Base-by-base conservation (phyloP, 2,113 vertebrate species). In the Larimichthys polyactis region DNA sequence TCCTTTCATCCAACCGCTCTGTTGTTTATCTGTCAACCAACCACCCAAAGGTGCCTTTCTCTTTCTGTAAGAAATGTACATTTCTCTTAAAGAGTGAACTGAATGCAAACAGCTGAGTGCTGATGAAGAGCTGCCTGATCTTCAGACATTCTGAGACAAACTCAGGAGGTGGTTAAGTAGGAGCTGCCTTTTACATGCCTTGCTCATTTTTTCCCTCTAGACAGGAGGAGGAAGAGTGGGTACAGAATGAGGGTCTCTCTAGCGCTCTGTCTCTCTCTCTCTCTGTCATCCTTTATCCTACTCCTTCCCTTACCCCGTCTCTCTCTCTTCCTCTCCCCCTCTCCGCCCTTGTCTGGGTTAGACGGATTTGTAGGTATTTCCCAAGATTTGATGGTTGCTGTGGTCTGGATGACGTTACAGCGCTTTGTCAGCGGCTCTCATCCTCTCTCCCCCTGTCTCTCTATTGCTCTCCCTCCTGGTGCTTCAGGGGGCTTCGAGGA, bases 291-390 rank as follows among this genome's bases (percentile, higher is more conserved):
- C 48, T 48, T 70, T 44, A 22, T 36, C 52, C 29, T 20, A 3
- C n/a, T 46, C 54, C 69, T 40, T 49, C 40, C 36, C 14, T 58
- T 17, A 20, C 22, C 17, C 24, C 19, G 36, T 76, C 59, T 82
- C 58, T 40, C 44, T 58, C 11, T 40, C 36, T 40, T 29, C 27
- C 24, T 36, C 68, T 65, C 54, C 32, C 43, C 27, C 36, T 52
- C 68, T 43, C 17, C 16, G 32, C 55, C 40, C 77, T 60, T 80
- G 60, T 76, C 55, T 64, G 62, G 48, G 16, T 62, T 10, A 76
- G 32, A 49, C 62, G 79, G 75, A 75, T 72, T 88, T 81, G 78
- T 70, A 65, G 81, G 81, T 83, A 81, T 83, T 88, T 85, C 75
- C 86, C 82, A 64, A 67, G 66, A 71, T 75, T 69, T 83, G 24